Conservation (phyloP, 2,797 vertebrate genomes). For the Thunnus albacares region DNA sequence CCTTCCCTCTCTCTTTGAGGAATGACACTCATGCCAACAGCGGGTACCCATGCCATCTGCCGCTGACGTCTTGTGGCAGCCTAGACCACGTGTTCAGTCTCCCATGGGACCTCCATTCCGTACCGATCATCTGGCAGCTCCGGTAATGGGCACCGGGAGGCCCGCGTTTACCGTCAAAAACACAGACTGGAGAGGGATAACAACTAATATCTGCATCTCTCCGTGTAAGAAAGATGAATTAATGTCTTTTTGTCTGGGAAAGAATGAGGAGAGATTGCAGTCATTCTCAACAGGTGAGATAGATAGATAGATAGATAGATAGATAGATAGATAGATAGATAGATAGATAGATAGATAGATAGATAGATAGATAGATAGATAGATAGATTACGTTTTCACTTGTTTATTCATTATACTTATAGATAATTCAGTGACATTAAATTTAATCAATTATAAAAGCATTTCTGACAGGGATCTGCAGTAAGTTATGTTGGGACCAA, state of each 20-base stretch:
- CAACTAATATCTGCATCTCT: slow-evolving; percentile 83
- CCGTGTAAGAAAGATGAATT: slow-evolving; percentile 63
- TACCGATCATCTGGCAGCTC: slow-evolving; percentile 99
- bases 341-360: slow-evolving; percentile 8
- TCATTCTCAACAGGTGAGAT: slow-evolving; percentile 73
- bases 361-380: slow-evolving; percentile 4
- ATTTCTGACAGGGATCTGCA: not conserved
- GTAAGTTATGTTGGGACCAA: not conserved
- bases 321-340: not conserved
- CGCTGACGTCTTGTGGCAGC: slow-evolving; percentile 99
- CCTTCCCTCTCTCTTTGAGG: slow-evolving; percentile 94
- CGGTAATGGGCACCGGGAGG: slow-evolving; percentile 98
- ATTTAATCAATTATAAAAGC: not conserved
- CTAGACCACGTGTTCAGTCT: slow-evolving; percentile 94
- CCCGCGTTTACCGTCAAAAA: slow-evolving; percentile 97
- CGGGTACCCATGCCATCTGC: slow-evolving; percentile 99
- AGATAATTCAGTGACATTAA: slow-evolving; percentile 5
- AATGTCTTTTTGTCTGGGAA: slow-evolving; percentile 45
- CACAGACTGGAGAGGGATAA: slow-evolving; percentile 90
- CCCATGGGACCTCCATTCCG: slow-evolving; percentile 96
- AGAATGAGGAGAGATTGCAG: slow-evolving; percentile 24
- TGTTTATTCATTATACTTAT: no score
- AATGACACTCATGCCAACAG: slow-evolving; percentile 99
- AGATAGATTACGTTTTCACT: no score
- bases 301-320: slow-evolving; percentile 3